Evolutionary conservation across 2,113 vertebrate genomes (phyloP), one percentile per base, ranked within the genome.

Genomic region (Willisornis vidua): DNA sequence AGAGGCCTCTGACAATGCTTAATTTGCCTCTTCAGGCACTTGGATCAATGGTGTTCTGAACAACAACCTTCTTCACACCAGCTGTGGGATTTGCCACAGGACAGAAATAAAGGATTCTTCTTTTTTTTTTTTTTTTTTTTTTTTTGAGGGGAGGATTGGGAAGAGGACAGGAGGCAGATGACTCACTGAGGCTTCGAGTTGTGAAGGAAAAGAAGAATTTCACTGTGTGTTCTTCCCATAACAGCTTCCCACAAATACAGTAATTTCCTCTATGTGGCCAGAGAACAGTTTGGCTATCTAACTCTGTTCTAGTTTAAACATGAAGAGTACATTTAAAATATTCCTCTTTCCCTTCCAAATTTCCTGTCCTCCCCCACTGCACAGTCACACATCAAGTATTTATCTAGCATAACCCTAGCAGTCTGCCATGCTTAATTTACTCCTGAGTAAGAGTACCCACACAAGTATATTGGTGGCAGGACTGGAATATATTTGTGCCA

Each of bases 151-250:
- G 14, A 6, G 13, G 7, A 8, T 25, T 7, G 13, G 33, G 10
- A 8, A 37, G 22, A 33, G 18, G 8, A 24, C 52, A 74, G 22
- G 52, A 66, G 73, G 7, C 24, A 62, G 57, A 74, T 91, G 87
- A 89, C n/a, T 95, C 91, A 95, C 45, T 25, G 46, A 93, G 45
- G 29, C 75, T 87, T 68, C 59, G 28, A 91, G 66, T 48, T 87
- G 37, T n/a, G 58, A 89, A 37, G 74, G 80, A 24, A 24, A 87
- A 92, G 80, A 90, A 81, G 23, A 76, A 74, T 88, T 88, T 88
- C 82, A 88, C 74, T 73, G 9, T 3, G 2, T 90, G 39, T 51
- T 91, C 63, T 83, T 91, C 87, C 78, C 55, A 17, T 59, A 73
- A 85, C n/a, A 58, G 43, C 71, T 76, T 87, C 78, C 79, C 65